Evolutionary conservation across 1,140 invertebrate species (phyloP).

Genomic region (Popillia japonica): DNA sequence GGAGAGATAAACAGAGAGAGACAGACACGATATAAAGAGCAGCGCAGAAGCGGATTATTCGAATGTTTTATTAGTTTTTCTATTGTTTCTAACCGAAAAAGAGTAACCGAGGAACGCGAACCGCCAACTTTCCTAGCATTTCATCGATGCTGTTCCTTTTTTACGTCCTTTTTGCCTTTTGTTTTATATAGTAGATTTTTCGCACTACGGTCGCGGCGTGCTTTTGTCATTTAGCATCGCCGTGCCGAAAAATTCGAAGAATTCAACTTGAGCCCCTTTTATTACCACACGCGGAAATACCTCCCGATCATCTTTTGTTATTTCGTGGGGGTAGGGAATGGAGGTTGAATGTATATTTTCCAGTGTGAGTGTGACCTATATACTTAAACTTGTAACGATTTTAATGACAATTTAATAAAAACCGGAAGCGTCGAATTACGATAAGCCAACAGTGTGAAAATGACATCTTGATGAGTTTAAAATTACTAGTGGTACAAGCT

Average conservation of each 20-base stretch:
- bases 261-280: no score
- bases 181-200: no score
- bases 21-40: background rate
- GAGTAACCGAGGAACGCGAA: background rate
- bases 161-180: no score
- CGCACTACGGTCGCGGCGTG: no score
- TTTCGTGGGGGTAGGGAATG: no score
- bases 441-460: slow-evolving; percentile 57
- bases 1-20: background rate
- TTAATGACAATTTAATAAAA: slow-evolving; percentile 58
- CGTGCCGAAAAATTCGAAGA: no score
- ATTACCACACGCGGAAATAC: no score
- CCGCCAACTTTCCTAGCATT: slow-evolving; percentile 11
- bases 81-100: slow-evolving; percentile 22
- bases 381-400: background rate
- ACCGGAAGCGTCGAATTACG: slow-evolving; percentile 59
- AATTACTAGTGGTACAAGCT: slow-evolving; percentile 48
- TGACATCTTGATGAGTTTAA: slow-evolving; percentile 59
- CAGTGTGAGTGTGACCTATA: no score
- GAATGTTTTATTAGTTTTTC: slow-evolving; percentile 22
- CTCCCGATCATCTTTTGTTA: no score
- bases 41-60: background rate
- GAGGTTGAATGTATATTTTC: no score
- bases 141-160: background rate
- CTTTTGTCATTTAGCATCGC: no score